phyloP scores from a whole-genome alignment of 2,797 vertebrate species.

The Limnodromus scolopaceus region DNA sequence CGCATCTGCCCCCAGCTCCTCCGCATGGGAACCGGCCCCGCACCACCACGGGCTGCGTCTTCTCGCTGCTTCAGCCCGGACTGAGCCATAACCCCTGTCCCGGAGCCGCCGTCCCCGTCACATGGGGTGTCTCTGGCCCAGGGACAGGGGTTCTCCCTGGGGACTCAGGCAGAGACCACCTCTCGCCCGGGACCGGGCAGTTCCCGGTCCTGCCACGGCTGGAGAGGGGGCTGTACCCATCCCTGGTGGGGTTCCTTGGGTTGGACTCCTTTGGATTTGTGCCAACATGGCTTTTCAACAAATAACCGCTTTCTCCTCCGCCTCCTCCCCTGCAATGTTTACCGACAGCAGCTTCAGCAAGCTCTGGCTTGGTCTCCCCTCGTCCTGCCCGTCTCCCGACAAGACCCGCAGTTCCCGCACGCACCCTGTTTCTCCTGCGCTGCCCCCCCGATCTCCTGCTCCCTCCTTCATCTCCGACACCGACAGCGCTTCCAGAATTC shows the following conservation, averaged over 20 bases:
- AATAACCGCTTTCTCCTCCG: neutral
- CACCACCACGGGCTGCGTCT: neutral
- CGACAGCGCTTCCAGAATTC: neutral
- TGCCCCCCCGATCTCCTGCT: fast-evolving
- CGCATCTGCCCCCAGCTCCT: neutral
- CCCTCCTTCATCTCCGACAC: neutral
- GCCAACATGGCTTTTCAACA: neutral
- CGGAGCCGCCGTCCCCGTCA: too few relatives aligned
- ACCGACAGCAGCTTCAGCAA: neutral
- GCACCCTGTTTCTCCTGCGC: neutral
- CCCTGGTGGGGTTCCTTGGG: too few relatives aligned
- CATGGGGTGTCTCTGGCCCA: neutral
- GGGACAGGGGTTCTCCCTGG: fast-evolving
- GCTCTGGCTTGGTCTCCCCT: neutral
- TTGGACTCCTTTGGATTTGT: neutral
- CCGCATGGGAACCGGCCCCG: fast-evolving
- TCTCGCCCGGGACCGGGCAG: neutral
- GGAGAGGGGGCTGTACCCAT: neutral
- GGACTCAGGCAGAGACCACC: neutral
- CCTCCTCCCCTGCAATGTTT: neutral
- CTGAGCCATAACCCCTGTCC: too few relatives aligned
- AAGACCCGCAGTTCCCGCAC: neutral
- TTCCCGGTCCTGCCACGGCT: neutral
- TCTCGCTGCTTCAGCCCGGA: neutral
- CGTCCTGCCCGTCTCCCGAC: neutral